Evolutionary conservation across 1,140 invertebrate species (phyloP), one percentile per base, ranked within the genome.

Genomic region (Lasioglossum albipes): DNA sequence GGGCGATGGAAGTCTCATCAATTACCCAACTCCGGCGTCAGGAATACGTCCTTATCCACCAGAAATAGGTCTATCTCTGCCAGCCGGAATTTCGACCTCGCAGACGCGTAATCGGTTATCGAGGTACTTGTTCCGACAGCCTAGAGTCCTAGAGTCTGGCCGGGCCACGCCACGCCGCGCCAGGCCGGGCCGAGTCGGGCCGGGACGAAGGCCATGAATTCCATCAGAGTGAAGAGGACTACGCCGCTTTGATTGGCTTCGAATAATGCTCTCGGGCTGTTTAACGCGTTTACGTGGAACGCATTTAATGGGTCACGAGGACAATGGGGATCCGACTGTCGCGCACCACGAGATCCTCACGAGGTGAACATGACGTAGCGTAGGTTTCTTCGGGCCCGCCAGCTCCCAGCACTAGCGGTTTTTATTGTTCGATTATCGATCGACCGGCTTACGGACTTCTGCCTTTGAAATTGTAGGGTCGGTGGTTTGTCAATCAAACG

Each of bases 21-120:
- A 86, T 86, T 83, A 86, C 85, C 70, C 54, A 85, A 83, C 85
- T 70, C 66, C 22, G 18, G 13, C 31, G 71, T 79, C 81, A 20
- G 75, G 68, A 66, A 72, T 70, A 61, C 41, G 41, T 73, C 75
- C 62, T 59, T 61, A 45, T 22, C 45, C 13, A 7, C 18, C 18
- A 18, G 36, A 73, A 86, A 73, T 70, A 64, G 62, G 36, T 70
- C 74, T 66, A 66, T 59, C 62, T 52, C 41, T 16, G 36, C 5
- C 41, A 41, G 49, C 27, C 16, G 49, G 71, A 74, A 59, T 79
- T 67, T 79, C 71, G 62, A 45, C 54, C 66, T 65, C 36, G 61
- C n/a, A 22, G 36, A 42, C 20, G 22, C 68, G 68, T 78, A 70
- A 77, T 70, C 65, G 75, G 52, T 69, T 69, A 76, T 76, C 65